Base-by-base conservation (phyloP, 1,140 invertebrate species). In the Nymphalis io region DNA sequence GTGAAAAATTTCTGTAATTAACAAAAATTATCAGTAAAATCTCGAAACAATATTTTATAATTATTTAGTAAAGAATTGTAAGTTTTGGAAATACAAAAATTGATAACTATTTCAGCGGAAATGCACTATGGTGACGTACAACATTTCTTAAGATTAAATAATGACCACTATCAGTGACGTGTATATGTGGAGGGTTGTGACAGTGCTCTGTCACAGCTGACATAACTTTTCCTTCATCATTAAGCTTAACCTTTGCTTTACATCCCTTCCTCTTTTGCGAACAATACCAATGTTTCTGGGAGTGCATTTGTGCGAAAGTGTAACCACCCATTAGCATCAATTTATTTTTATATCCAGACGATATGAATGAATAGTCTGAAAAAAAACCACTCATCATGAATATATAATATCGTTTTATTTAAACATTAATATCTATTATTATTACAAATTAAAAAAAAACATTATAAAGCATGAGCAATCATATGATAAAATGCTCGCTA, bases 281-380 rank as follows among this genome's bases (percentile, higher is more conserved):
- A 59, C 83, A 83, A 23, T 85, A 83, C 76, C 75, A 85, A 20
- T 72, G 72, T 18, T 59, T 79, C 23, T 60, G 70, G 1, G 65
- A 65, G 23, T 69, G 62, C 48, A 55, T 76, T 46, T 75, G 69
- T 1, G 73, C 64, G 39, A 78, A 82, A 1, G 78, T 82, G 42
- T 81, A 80, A 4, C 78, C 76, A 2, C 73, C 40, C 0, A 80
- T 48, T 70, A 84, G 60, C 13, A 83, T 27, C 13, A 83, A 15
- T 23, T 72, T 60, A 2, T 77, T 74, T 46, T 79, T 80, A 4
- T 55, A 38, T 44, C 75, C 72, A 21, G 68, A 21, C 16, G 42
- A 62, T 64, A 81, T 77, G 39, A 79, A 74, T 18, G 58, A 67
- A 16, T 73, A 71, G 63, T 8, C 72, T 73, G 69, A 59, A 66